These are phyloP conservation scores for Thryonomys swinderianus DNA, from an alignment of 2,113 vertebrate species.

Conservation along the genomic window DNA sequence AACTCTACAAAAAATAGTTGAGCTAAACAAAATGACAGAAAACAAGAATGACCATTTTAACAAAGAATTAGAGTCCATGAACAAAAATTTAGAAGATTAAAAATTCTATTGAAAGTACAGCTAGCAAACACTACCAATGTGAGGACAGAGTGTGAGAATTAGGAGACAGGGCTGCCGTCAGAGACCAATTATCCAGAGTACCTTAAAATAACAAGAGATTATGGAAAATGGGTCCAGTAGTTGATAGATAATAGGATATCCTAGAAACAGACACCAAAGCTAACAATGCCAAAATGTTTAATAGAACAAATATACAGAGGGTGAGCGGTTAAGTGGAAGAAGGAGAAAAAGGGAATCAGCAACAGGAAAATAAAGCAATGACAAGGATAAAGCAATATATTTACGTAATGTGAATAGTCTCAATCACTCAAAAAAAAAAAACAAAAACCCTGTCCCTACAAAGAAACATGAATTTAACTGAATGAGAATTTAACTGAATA, in stretches of 20 bases:
- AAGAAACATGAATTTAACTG: conserved; percentile 24
- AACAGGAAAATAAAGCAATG: background rate
- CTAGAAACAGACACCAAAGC: background rate
- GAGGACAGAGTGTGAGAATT: background rate
- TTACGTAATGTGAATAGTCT: background rate
- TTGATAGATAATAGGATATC: background rate
- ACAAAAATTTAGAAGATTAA: background rate
- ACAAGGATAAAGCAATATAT: background rate
- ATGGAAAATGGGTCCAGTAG: background rate
- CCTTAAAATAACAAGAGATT: background rate
- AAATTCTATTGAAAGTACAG: background rate
- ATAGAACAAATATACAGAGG: background rate
- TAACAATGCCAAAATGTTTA: background rate
- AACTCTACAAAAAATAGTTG: background rate
- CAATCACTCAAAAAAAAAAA: background rate
- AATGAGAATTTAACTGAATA: background rate
- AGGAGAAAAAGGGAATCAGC: background rate
- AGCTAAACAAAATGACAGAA: background rate
- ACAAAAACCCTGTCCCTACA: background rate
- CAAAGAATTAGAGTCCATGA: background rate
- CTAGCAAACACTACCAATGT: background rate
- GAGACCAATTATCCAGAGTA: background rate
- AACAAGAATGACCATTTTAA: background rate
- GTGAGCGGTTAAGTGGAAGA: background rate
- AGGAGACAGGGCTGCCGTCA: background rate